phyloP scores from a whole-genome alignment of 2,797 vertebrate genomes.

The Zenarchopterus dispar region DNA sequence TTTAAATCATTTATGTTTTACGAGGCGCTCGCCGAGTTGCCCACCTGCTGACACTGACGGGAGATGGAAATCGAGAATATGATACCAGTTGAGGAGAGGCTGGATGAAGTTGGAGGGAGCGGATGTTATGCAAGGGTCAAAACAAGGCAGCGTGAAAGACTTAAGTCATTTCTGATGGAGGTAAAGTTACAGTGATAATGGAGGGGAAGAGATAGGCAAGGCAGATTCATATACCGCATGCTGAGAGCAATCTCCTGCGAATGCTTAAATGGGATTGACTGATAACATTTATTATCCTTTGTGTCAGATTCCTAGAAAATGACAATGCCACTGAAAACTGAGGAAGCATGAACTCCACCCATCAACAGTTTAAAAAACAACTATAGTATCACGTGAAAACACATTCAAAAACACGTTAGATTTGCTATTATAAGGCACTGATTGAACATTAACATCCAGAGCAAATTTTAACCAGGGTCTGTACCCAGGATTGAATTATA shows the following conservation, averaged over 20 bases:
- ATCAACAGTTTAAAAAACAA: neutral
- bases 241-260: slow-evolving; percentile 45
- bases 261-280: slow-evolving; percentile 37
- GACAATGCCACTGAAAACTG: slow-evolving; percentile 9
- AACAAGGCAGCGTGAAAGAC: slow-evolving; percentile 28
- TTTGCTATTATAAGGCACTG: neutral
- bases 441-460: too few relatives aligned
- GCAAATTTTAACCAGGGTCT: too few relatives aligned
- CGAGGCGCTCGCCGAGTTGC: slow-evolving; percentile 15
- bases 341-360: neutral
- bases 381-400: neutral
- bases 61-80: slow-evolving; percentile 32
- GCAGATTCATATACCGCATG: slow-evolving; percentile 34
- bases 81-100: neutral
- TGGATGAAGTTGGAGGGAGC: neutral
- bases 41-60: slow-evolving; percentile 47
- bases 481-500: too few relatives aligned
- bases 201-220: slow-evolving; percentile 10
- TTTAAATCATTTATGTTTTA: slow-evolving; percentile 65
- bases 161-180: slow-evolving; percentile 51
- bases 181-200: slow-evolving; percentile 44
- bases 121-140: slow-evolving; percentile 30
- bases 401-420: neutral
- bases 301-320: slow-evolving; percentile 26
- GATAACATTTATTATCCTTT: slow-evolving; percentile 33